phyloP scores from a whole-genome alignment of 2,113 vertebrate genomes.

The Origma solitaria region DNA sequence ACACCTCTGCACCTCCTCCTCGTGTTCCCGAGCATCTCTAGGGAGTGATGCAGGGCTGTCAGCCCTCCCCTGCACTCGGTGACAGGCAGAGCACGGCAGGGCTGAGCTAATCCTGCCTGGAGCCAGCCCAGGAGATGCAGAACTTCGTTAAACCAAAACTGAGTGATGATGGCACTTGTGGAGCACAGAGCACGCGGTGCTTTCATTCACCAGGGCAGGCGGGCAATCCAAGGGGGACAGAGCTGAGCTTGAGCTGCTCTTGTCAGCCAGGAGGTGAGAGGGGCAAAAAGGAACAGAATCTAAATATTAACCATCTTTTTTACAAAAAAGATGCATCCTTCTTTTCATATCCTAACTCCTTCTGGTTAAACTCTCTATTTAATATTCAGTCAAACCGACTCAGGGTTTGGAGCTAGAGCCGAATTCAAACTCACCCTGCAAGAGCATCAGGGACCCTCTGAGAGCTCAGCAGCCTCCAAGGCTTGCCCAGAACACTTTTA shows the following conservation, averaged over 20 bases:
- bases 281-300: background rate
- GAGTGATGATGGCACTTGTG: background rate
- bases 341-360: too few species aligned
- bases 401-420: background rate
- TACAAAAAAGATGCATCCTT: too few species aligned
- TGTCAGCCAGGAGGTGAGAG: background rate
- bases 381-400: background rate
- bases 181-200: background rate
- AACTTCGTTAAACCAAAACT: fast-evolving
- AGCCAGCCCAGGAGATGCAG: background rate
- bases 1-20: background rate
- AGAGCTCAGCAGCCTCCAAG: background rate
- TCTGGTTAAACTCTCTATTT: background rate
- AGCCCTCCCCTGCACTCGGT: background rate
- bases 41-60: background rate
- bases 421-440: background rate
- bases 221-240: background rate
- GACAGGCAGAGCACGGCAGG: background rate
- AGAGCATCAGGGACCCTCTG: background rate
- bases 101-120: background rate
- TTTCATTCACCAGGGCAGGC: background rate
- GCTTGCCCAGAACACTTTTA: background rate
- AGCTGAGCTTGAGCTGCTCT: background rate
- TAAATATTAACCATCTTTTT: background rate
- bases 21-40: background rate